A percentile compares a stretch with the other conserved stretches of the same genome.
Evolutionary conservation across 2,888 invertebrate species (phyloP).

Genomic region (Charanyca ferruginea): DNA sequence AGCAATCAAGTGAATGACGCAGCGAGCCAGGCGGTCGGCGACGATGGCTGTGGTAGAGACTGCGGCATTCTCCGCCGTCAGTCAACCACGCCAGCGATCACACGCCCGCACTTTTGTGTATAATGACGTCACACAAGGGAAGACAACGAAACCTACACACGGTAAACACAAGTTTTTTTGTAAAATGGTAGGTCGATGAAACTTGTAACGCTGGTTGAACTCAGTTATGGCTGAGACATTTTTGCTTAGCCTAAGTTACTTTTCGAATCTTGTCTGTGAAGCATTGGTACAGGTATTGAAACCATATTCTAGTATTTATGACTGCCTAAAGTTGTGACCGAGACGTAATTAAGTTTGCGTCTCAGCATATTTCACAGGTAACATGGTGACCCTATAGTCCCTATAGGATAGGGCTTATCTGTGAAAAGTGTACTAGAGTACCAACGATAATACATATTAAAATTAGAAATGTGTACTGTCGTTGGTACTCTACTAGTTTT

Average conservation of each 20-base stretch:
- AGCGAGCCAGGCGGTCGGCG: constrained; percentile 71
- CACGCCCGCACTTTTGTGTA: background rate
- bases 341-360: background rate
- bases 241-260: background rate
- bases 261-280: background rate
- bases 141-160: constrained; percentile 20
- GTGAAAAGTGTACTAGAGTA: too few relatives aligned
- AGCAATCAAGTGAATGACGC: constrained; percentile 86
- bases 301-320: background rate
- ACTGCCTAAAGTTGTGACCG: too few relatives aligned
- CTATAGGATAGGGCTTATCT: too few relatives aligned
- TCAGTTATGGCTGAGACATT: too few relatives aligned
- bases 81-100: background rate
- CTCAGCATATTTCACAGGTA: background rate
- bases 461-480: background rate
- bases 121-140: constrained; percentile 40
- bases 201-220: too few relatives aligned
- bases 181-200: background rate
- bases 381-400: background rate
- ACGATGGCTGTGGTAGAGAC: constrained; percentile 82
- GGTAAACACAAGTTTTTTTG: background rate
- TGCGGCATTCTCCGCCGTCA: constrained; percentile 15
- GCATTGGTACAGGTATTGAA: background rate
- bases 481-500: background rate
- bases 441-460: too few relatives aligned